phyloP scores from a whole-genome alignment of 2,888 invertebrate species.

The Hydriomena furcata region DNA sequence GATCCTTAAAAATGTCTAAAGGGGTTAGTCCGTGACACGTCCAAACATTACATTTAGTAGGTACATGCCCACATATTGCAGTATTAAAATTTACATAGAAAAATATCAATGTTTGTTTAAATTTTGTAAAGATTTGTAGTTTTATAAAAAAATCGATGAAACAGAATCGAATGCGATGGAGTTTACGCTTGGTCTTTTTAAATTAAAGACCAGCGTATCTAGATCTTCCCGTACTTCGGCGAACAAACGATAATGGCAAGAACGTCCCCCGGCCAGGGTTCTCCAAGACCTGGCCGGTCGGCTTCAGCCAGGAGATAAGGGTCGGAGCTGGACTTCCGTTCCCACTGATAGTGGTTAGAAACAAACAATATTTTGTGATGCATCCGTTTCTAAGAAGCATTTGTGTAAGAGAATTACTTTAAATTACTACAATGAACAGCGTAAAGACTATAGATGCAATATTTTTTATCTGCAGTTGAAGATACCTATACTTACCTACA shows the following conservation, averaged over 20 bases:
- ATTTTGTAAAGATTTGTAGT: no score
- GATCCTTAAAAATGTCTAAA: no score
- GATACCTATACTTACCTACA: background rate
- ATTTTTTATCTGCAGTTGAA: background rate
- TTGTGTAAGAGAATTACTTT: background rate
- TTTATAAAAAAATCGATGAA: slow-evolving; percentile 7
- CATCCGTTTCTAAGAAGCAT: slow-evolving; percentile 43
- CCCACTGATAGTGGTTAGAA: slow-evolving; percentile 51
- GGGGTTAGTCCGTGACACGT: no score
- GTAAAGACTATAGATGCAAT: background rate
- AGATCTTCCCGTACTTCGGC: slow-evolving; percentile 49
- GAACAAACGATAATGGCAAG: slow-evolving; percentile 51
- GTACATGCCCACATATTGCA: no score
- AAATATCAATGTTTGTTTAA: no score
- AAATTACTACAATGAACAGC: background rate
- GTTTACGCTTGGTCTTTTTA: slow-evolving; percentile 34
- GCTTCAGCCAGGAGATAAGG: slow-evolving; percentile 65
- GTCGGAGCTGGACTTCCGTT: slow-evolving; percentile 56
- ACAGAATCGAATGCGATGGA: slow-evolving; percentile 21
- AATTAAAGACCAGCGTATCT: slow-evolving; percentile 42
- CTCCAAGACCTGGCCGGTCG: slow-evolving; percentile 53
- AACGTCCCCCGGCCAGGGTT: slow-evolving; percentile 48
- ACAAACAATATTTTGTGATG: slow-evolving; percentile 45
- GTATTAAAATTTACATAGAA: no score
- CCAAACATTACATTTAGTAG: no score